phyloP scores from a whole-genome alignment of 2,888 invertebrate genomes.

The Glaucopsyche alexis region DNA sequence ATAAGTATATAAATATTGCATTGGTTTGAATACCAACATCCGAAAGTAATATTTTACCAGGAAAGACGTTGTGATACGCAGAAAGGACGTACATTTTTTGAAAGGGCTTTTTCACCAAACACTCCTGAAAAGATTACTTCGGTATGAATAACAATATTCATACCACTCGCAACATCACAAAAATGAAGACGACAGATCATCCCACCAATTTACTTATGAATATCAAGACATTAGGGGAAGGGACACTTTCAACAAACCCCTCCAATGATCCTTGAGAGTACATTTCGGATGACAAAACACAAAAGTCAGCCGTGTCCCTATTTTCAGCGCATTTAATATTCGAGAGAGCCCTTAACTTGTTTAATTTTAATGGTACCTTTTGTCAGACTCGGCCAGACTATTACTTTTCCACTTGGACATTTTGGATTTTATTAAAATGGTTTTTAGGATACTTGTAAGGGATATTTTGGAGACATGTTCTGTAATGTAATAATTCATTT shows the following conservation, averaged over 20 bases:
- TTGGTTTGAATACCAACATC: background rate
- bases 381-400: slow-evolving; percentile 33
- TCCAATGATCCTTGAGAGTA: slow-evolving; percentile 63
- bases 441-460: slow-evolving; percentile 9
- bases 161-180: slow-evolving; percentile 23
- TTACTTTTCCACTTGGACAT: slow-evolving; percentile 23
- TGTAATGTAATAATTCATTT: background rate
- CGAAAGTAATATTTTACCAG: background rate
- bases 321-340: slow-evolving; percentile 73
- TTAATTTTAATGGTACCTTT: slow-evolving; percentile 41
- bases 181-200: slow-evolving; percentile 45
- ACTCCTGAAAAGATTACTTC: background rate
- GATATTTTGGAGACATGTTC: slow-evolving; percentile 1
- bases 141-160: background rate
- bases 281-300: slow-evolving; percentile 74
- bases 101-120: background rate
- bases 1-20: too few relatives aligned
- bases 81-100: background rate
- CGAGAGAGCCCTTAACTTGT: slow-evolving; percentile 56
- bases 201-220: slow-evolving; percentile 76
- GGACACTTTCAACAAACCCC: slow-evolving; percentile 64
- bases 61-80: background rate
- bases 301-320: slow-evolving; percentile 61
- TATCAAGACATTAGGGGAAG: slow-evolving; percentile 60
- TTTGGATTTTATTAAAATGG: slow-evolving; percentile 10